These are phyloP conservation scores for Platorchestia sp. DNA, from an alignment of 1,140 invertebrate species.

Conservation along the genomic window DNA sequence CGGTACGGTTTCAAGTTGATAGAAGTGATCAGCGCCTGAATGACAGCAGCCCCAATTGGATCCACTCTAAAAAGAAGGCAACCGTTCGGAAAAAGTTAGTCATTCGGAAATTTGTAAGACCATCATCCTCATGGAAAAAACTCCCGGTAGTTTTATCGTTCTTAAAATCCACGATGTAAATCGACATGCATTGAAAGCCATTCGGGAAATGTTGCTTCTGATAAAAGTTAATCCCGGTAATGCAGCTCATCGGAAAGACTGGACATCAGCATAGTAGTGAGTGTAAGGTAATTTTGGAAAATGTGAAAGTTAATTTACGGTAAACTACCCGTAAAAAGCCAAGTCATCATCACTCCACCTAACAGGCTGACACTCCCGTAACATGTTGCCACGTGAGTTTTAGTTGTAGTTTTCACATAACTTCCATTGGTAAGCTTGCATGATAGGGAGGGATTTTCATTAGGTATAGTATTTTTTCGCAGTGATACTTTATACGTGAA, in stretches of 20 bases:
- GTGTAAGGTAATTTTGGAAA: background rate
- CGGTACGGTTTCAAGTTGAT: conserved; percentile 31
- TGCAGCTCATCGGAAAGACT: background rate
- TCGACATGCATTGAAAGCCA: background rate
- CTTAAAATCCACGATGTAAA: background rate
- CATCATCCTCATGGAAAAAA: background rate
- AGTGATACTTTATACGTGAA: background rate
- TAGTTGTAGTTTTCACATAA: background rate
- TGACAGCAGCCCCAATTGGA: conserved; percentile 15
- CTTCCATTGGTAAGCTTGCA: background rate
- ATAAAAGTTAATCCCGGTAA: background rate
- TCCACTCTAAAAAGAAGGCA: conserved; percentile 12
- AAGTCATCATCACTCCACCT: background rate
- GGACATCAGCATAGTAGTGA: background rate
- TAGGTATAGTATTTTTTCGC: background rate
- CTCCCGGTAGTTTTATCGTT: background rate
- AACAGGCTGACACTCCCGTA: background rate
- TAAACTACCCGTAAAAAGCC: background rate
- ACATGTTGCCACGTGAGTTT: background rate
- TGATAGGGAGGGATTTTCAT: background rate
- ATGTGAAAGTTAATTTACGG: background rate
- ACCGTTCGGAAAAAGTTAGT: conserved; percentile 41
- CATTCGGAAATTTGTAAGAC: conserved; percentile 14
- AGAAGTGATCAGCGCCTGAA: conserved; percentile 13
- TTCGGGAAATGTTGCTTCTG: background rate